phyloP scores from a whole-genome alignment of 2,888 invertebrate species.

The Bibio marci region DNA sequence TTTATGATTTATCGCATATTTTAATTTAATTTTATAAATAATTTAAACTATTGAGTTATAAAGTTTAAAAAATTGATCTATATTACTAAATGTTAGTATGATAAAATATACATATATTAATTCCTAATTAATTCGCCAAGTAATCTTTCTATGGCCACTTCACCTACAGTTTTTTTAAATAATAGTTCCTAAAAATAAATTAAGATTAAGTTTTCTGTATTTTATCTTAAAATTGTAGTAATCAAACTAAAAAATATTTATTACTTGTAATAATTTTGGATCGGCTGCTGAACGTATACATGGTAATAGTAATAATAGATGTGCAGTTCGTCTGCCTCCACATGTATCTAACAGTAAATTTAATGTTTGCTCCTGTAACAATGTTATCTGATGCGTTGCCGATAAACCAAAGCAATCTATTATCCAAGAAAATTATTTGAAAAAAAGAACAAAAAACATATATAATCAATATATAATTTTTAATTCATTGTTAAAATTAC shows the following conservation, averaged over 20 bases:
- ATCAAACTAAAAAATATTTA: no score
- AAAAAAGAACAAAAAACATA: no score
- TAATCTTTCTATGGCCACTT: constrained; percentile 43
- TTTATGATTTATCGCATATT: no score
- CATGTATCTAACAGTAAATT: constrained; percentile 60
- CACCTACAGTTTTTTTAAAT: constrained; percentile 61
- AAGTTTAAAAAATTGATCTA: no score
- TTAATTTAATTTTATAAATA: no score
- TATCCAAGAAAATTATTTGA: constrained; percentile 21
- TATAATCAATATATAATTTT: no score
- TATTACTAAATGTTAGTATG: no score
- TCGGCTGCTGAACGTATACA: constrained; percentile 30
- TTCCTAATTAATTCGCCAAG: constrained; percentile 8
- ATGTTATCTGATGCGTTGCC: constrained; percentile 39
- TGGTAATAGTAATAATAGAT: constrained; percentile 54
- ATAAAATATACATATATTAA: neutral
- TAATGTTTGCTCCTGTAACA: constrained; percentile 67
- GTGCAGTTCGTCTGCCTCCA: constrained; percentile 45
- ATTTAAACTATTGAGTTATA: no score
- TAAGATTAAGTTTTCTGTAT: neutral
- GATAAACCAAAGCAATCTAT: constrained; percentile 43
- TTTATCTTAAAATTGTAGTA: neutral
- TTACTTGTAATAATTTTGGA: constrained; percentile 9
- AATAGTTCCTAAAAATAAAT: constrained; percentile 39
- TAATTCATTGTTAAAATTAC: constrained; percentile 35